These are phyloP conservation scores for Mareca strepera DNA, from an alignment of 2,797 vertebrate genomes.

Conservation along the genomic window DNA sequence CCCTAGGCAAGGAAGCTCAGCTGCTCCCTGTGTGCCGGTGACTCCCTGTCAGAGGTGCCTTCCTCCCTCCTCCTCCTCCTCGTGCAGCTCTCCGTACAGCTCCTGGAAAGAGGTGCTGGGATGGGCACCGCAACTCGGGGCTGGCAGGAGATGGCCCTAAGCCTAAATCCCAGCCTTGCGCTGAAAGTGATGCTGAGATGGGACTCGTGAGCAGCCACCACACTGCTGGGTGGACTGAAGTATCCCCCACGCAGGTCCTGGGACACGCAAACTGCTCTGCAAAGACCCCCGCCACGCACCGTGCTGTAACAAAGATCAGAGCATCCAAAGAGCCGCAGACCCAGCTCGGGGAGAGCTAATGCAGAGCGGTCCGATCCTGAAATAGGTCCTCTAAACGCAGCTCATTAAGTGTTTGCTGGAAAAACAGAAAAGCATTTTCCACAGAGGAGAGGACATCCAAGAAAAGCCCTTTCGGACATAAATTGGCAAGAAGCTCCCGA, in stretches of 20 bases:
- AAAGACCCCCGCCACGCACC: background rate
- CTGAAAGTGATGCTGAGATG: background rate
- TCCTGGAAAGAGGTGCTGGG: background rate
- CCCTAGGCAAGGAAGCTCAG: background rate
- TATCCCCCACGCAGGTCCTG: background rate
- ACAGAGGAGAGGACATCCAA: constrained; percentile 67
- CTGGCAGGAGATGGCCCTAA: too few relatives aligned
- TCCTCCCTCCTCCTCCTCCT: background rate
- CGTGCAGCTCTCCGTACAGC: background rate
- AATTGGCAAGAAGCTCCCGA: constrained; percentile 65
- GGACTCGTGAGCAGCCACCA: background rate
- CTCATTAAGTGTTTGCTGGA: constrained; percentile 71
- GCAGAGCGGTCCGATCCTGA: background rate
- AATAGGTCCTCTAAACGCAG: constrained; percentile 50
- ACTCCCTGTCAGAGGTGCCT: background rate
- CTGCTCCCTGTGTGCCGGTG: background rate
- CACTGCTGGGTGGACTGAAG: background rate
- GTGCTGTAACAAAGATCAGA: background rate
- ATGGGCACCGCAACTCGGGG: background rate
- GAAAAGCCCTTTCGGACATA: constrained; percentile 75
- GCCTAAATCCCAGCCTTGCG: background rate
- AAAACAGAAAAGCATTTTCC: constrained; percentile 78
- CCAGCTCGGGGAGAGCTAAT: background rate
- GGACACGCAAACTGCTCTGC: background rate
- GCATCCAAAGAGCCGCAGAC: background rate